Percentiles rank a stretch among this genome's conserved stretches.
Evolutionary conservation across 2,888 invertebrate species (phyloP).

Genomic region (Pinctada fucata): DNA sequence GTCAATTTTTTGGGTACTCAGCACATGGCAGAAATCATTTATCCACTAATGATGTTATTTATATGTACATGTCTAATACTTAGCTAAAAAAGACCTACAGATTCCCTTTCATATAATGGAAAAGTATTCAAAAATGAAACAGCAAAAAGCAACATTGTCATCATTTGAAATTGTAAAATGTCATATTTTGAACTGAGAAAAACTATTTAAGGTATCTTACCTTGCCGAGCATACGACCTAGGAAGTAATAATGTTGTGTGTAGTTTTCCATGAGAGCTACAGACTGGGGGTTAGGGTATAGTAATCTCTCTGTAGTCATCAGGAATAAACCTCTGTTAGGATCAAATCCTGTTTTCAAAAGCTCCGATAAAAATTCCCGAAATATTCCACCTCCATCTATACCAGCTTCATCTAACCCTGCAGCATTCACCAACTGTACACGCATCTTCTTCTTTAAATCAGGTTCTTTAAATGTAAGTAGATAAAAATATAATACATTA

Average conservation of each 20-base stretch:
- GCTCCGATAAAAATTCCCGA: constrained; percentile 94
- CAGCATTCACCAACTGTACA: constrained; percentile 92
- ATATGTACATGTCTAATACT: too few species aligned
- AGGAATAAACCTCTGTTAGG: constrained; percentile 96
- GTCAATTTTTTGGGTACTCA: too few species aligned
- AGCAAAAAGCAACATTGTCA: too few species aligned
- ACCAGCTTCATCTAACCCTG: constrained; percentile 95
- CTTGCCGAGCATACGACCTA: constrained; percentile 95
- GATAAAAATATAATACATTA: background rate
- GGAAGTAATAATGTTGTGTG: constrained; percentile 93
- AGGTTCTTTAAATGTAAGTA: constrained; percentile 82
- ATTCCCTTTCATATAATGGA: too few species aligned
- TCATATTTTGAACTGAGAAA: too few species aligned
- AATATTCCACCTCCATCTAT: constrained; percentile 98
- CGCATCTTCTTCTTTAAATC: constrained; percentile 90
- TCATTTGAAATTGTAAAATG: too few species aligned
- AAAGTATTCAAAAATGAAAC: too few species aligned
- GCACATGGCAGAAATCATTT: too few species aligned
- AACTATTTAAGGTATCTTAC: constrained; percentile 74
- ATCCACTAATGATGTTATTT: too few species aligned
- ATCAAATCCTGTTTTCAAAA: constrained; percentile 95
- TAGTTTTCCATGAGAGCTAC: constrained; percentile 88
- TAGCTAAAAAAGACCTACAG: too few species aligned
- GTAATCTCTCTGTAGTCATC: constrained; percentile 91
- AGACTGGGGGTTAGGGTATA: constrained; percentile 97